Conservation (phyloP, 2,113 vertebrate species). For the Rynchops niger region DNA sequence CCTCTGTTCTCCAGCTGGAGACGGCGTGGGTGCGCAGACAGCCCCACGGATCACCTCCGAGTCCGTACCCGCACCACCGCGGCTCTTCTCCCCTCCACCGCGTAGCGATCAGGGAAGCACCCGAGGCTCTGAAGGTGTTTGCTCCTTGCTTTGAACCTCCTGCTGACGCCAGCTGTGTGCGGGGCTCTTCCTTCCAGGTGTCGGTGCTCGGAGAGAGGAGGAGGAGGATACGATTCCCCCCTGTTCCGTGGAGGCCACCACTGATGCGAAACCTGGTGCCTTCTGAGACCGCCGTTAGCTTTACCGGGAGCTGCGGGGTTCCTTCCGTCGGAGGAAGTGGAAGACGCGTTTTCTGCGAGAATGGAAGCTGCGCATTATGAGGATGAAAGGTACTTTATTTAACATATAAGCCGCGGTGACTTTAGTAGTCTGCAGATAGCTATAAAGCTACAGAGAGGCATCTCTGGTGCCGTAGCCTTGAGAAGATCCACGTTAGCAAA, state of each 20-base stretch:
- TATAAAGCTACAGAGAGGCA: too few relatives aligned
- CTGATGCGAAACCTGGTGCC: not conserved
- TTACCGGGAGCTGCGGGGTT: not conserved
- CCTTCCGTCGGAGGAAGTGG: rapidly evolving
- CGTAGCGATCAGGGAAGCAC: not conserved
- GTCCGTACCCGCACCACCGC: not conserved
- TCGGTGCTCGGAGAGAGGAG: not conserved
- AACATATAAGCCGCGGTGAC: rapidly evolving
- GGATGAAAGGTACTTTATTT: not conserved
- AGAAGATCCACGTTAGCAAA: not conserved
- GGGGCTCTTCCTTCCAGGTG: not conserved
- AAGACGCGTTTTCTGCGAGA: rapidly evolving
- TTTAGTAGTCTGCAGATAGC: too few relatives aligned
- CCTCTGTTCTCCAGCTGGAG: not conserved
- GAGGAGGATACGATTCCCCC: not conserved
- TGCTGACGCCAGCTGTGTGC: not conserved
- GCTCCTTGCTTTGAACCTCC: not conserved
- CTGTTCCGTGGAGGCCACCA: not conserved
- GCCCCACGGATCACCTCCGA: not conserved
- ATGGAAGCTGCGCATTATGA: rapidly evolving
- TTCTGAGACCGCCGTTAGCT: not conserved
- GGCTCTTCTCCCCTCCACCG: not conserved
- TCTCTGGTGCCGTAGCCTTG: not conserved
- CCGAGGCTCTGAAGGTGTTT: not conserved
- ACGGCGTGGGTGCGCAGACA: too few relatives aligned